Conservation (phyloP, 30 jellyfish, hydroid and myxozoan species). For the Hydractinia echinata region DNA sequence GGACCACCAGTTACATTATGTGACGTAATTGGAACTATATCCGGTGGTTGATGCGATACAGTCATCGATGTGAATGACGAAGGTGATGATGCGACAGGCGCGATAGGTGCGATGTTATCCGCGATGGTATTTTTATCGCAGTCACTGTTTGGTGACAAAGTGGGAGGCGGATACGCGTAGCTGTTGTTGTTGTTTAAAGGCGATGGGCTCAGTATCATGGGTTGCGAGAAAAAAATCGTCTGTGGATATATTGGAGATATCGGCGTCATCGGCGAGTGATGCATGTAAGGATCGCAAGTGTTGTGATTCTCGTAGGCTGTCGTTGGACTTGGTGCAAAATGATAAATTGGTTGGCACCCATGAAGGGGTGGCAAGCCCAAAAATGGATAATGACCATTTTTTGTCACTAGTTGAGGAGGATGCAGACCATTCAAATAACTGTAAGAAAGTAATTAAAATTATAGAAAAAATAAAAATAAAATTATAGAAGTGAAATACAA, state of each 20-base stretch:
- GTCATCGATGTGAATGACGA: conserved; percentile 10
- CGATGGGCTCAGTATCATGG: conserved; percentile 8
- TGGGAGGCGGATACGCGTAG: neutral
- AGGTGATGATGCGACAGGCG: neutral
- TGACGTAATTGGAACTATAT: neutral
- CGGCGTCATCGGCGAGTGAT: neutral
- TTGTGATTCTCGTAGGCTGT: neutral
- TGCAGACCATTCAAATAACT: neutral
- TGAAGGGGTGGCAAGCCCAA: conserved; percentile 22
- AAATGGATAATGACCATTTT: neutral
- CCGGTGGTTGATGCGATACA: conserved; percentile 13
- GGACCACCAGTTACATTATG: neutral
- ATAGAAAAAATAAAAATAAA: too few species aligned
- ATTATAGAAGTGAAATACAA: too few species aligned
- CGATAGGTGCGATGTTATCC: neutral
- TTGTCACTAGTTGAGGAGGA: conserved; percentile 11
- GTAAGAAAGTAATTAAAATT: too few species aligned
- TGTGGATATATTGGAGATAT: neutral
- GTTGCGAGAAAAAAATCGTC: neutral
- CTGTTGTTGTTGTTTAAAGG: conserved; percentile 5
- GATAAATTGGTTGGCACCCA: conserved; percentile 25
- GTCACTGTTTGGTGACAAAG: neutral
- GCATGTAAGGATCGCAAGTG: neutral
- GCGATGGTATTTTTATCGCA: neutral
- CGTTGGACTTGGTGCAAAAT: neutral